Evolutionary conservation across 2,113 vertebrate genomes (phyloP).

Genomic region (Gymnogyps californianus): DNA sequence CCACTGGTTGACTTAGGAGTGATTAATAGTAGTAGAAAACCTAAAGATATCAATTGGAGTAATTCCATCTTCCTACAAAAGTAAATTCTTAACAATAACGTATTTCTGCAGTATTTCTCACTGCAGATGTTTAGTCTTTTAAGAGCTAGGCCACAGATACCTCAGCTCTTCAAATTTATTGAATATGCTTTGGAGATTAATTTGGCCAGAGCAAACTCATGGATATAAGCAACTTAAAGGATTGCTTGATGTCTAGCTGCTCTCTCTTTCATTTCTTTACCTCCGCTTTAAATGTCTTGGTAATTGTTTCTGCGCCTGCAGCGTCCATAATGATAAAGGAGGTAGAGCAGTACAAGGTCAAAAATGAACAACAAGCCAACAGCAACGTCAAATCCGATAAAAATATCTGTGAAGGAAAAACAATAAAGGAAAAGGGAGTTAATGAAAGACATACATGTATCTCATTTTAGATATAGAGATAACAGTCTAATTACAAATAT

Average conservation of each 20-base stretch:
- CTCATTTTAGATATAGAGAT: neutral
- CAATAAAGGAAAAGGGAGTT: neutral
- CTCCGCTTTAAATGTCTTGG: slow-evolving; percentile 41
- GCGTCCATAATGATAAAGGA: slow-evolving; percentile 50
- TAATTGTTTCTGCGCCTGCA: slow-evolving; percentile 64
- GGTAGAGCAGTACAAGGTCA: slow-evolving; percentile 53
- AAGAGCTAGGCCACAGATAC: neutral
- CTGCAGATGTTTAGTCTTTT: neutral
- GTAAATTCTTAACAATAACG: neutral
- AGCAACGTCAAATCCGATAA: slow-evolving; percentile 28
- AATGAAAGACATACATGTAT: neutral
- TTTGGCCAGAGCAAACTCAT: neutral
- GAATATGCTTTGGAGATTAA: neutral
- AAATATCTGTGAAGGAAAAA: slow-evolving; percentile 45
- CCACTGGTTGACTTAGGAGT: neutral
- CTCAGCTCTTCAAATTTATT: neutral
- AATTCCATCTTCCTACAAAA: neutral
- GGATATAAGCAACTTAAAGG: neutral
- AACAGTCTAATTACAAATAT: neutral
- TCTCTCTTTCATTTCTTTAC: neutral
- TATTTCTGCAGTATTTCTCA: neutral
- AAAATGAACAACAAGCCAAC: slow-evolving; percentile 53
- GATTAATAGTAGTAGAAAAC: neutral
- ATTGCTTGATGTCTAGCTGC: neutral
- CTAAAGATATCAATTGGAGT: neutral